phyloP scores from a whole-genome alignment of 2,888 invertebrate genomes.

The Callimorpha dominula region DNA sequence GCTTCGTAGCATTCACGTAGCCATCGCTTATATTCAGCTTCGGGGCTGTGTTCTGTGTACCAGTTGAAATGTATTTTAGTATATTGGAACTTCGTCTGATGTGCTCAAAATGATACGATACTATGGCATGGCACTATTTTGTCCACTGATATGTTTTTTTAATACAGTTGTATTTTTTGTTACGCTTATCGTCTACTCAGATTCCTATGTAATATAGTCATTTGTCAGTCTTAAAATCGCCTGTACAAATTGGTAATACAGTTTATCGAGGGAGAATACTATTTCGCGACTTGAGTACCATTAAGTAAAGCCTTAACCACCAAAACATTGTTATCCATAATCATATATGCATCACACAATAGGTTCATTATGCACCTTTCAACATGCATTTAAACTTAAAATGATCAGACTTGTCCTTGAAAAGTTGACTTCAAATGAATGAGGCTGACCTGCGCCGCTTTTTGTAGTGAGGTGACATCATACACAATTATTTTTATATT shows the following conservation, averaged over 20 bases:
- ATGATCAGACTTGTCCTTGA: neutral
- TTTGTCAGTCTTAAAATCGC: no score
- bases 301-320: neutral
- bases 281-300: neutral
- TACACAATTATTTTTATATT: neutral
- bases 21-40: slow-evolving; percentile 89
- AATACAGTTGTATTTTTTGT: no score
- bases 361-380: neutral
- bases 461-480: slow-evolving; percentile 5
- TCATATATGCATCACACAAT: neutral
- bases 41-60: slow-evolving; percentile 80
- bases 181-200: no score
- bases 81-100: neutral
- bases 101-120: neutral
- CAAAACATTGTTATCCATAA: neutral
- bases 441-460: neutral
- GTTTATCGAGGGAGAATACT: no score
- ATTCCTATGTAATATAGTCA: no score
- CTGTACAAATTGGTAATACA: no score
- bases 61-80: neutral
- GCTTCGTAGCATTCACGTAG: slow-evolving; percentile 90
- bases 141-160: no score
- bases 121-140: no score
- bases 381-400: neutral
- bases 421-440: neutral